Evolutionary conservation across 2,888 invertebrate species (phyloP).

Genomic region (Hymenopus coronatus): DNA sequence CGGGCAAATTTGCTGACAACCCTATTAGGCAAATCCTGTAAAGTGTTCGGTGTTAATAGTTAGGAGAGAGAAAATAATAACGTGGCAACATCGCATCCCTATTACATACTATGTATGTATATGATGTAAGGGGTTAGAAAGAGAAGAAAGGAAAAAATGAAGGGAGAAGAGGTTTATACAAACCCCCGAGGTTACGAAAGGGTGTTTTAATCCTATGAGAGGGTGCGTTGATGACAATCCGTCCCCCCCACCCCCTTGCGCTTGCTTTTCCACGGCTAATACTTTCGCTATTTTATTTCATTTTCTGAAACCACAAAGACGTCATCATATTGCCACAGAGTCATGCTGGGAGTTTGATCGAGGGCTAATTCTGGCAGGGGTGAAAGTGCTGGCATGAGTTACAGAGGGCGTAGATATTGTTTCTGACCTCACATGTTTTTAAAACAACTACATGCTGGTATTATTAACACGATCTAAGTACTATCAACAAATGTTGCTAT

Average conservation of each 20-base stretch:
- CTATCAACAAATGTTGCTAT: too few species aligned
- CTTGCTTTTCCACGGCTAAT: background rate
- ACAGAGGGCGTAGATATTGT: too few species aligned
- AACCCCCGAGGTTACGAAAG: constrained; percentile 16
- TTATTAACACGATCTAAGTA: too few species aligned
- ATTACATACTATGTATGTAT: constrained; percentile 3
- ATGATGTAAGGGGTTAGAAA: constrained; percentile 17
- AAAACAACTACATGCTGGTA: too few species aligned
- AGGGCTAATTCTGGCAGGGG: too few species aligned
- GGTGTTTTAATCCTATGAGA: constrained; percentile 20
- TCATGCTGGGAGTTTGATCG: too few species aligned
- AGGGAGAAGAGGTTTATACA: constrained; percentile 16
- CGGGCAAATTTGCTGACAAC: constrained; percentile 34
- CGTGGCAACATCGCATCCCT: constrained; percentile 18
- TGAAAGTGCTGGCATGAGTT: too few species aligned
- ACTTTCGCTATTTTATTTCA: constrained; percentile 15
- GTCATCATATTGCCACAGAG: background rate
- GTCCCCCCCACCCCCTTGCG: background rate
- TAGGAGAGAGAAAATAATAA: constrained; percentile 13
- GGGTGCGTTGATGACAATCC: constrained; percentile 17
- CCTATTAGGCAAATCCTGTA: constrained; percentile 33
- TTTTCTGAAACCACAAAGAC: constrained; percentile 9
- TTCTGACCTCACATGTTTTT: too few species aligned
- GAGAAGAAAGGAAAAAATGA: background rate
- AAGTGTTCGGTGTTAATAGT: constrained; percentile 7